A percentile compares a stretch with the other conserved stretches of the same genome.
Evolutionary conservation across 92 coral and sea anemone genomes (phyloP).

Genomic region (Paragorgia papillata): DNA sequence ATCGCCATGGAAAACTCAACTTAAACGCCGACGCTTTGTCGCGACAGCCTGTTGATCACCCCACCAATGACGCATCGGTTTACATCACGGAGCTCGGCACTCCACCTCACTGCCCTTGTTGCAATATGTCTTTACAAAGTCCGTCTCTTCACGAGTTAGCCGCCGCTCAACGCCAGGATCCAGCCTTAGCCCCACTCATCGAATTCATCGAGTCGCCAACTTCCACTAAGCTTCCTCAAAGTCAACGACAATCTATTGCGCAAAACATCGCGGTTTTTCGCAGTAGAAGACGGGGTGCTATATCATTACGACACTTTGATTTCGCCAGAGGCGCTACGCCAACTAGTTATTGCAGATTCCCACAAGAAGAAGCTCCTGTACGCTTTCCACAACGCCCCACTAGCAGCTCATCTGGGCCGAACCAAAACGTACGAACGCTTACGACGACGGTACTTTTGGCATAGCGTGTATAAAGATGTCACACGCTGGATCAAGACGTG

Average conservation of each 20-base stretch:
- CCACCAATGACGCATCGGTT: not conserved
- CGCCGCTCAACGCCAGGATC: no score
- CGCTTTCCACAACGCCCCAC: conserved; percentile 31
- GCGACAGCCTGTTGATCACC: conserved; percentile 1
- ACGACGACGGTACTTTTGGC: conserved; percentile 19
- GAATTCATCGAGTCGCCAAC: no score
- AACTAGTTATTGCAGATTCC: conserved; percentile 9
- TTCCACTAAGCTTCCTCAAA: no score
- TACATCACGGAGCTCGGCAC: not conserved
- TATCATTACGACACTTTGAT: conserved; percentile 10
- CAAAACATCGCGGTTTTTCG: no score
- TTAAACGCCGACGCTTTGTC: conserved; percentile 61
- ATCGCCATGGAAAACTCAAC: conserved; percentile 52
- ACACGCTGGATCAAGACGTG: conserved; percentile 26
- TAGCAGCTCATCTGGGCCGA: conserved; percentile 34
- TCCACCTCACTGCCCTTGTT: not conserved
- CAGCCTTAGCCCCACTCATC: no score
- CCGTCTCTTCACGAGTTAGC: no score
- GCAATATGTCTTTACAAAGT: no score
- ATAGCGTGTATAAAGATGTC: conserved; percentile 16
- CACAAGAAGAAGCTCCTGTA: conserved; percentile 14
- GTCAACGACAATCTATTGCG: no score
- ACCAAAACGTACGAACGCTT: conserved; percentile 23
- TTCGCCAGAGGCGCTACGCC: conserved; percentile 1
- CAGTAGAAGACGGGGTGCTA: conserved; percentile 17